Conservation (phyloP, 53 echinoderm and acorn worm genomes). For the Actinopyga echinites region DNA sequence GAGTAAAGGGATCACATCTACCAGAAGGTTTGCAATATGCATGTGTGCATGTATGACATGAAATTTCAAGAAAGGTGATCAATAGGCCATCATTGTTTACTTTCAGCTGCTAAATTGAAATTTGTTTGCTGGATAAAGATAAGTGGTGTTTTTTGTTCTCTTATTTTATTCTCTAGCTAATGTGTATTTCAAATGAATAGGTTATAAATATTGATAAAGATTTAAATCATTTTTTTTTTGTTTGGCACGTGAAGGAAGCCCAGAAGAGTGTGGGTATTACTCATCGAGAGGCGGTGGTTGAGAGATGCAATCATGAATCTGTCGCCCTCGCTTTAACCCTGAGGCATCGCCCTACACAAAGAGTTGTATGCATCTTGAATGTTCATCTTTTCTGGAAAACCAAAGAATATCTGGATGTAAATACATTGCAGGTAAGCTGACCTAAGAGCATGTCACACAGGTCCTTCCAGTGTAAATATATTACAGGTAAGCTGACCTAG, state of each 20-base stretch:
- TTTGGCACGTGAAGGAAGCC: neutral
- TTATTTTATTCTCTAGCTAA: neutral
- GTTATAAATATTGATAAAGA: neutral
- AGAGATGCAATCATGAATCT: neutral
- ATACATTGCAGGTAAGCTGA: slow-evolving; percentile 47
- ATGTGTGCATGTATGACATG: no score
- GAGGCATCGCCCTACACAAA: neutral
- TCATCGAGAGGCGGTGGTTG: neutral
- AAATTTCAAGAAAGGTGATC: no score
- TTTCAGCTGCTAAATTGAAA: no score
- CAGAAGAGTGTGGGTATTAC: neutral
- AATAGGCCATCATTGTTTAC: no score
- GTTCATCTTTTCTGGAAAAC: slow-evolving; percentile 60
- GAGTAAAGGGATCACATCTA: no score
- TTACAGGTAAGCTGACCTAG: no score
- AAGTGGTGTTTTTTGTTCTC: no score
- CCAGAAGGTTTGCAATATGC: no score
- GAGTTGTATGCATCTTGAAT: slow-evolving; percentile 33
- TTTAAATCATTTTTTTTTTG: neutral
- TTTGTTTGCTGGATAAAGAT: no score
- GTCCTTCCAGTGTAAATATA: no score
- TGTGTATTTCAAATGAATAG: neutral
- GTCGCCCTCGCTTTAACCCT: neutral
- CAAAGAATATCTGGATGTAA: slow-evolving; percentile 49
- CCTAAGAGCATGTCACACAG: no score